Evolutionary conservation across 2,797 vertebrate species (phyloP).

Genomic region (Micromesistius poutassou): DNA sequence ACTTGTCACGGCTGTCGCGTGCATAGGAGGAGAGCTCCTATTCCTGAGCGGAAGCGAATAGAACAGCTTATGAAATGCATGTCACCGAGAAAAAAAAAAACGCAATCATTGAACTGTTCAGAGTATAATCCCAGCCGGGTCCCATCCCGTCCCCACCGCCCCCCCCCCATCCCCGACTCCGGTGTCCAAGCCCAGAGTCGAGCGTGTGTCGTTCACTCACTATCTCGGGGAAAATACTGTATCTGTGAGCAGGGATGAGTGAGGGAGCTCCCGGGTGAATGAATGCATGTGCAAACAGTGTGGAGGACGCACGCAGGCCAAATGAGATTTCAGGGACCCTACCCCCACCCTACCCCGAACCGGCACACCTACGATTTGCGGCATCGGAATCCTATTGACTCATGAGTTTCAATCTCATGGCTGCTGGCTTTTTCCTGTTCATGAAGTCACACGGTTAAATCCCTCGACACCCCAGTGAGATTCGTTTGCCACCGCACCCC

Average conservation of each 20-base stretch:
- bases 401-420: conserved; percentile 38
- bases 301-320: conserved; percentile 45
- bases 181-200: conserved; percentile 29
- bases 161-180: too few relatives aligned
- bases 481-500: conserved; percentile 55
- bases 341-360: conserved; percentile 40
- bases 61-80: conserved; percentile 28
- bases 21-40: conserved; percentile 47
- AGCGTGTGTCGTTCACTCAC: conserved; percentile 38
- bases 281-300: conserved; percentile 61
- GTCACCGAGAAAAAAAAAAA: conserved; percentile 36
- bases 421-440: conserved; percentile 53
- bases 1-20: too few relatives aligned
- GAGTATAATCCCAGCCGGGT: conserved; percentile 48
- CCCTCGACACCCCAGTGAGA: conserved; percentile 55
- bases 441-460: conserved; percentile 55
- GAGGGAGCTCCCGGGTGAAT: conserved; percentile 13
- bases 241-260: conserved; percentile 31
- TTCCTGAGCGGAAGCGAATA: conserved; percentile 26
- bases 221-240: conserved; percentile 50
- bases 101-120: conserved; percentile 24
- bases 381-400: conserved; percentile 62
- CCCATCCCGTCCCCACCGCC: conserved; percentile 22
- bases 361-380: conserved; percentile 59
- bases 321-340: conserved; percentile 58